Evolutionary conservation across 2,797 vertebrate genomes (phyloP), one percentile per base, ranked within the genome.

Genomic region (Carduelis carduelis): DNA sequence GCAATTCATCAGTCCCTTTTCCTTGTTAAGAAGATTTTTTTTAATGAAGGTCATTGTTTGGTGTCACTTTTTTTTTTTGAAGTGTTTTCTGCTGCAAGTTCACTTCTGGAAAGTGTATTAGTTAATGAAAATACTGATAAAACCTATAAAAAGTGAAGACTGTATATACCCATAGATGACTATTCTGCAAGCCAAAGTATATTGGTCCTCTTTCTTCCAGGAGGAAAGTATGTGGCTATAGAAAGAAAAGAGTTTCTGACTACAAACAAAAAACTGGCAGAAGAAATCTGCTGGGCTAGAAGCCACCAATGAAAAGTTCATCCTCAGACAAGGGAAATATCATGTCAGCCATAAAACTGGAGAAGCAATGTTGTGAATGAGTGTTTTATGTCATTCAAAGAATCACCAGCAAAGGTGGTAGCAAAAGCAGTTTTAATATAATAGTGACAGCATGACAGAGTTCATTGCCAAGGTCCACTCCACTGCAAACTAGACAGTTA

Each of bases 1-100:
- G 26, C 27, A 50, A 27, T 44, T 68, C 30, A 59, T 26, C 24
- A 76, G 8, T 63, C 12, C 6, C 3, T 43, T 59, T 76, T 12
- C 21, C 11, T 7, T 27, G 20, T 8, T 44, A 32, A 11, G 7
- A 26, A 6, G 2, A 5, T 50, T 12, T 78, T 11, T 66, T 24
- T 15, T 5, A 28, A 26, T 34, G 13, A 18, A 37, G 5, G 2
- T 34, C 20, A 34, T 53, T 60, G 7, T 44, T 37, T 46, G 3
- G 1, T 32, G 39, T 8, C 1, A 2, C 9, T 39, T 35, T 46
- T 53, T 46, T 53, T 56, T 8, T 24, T 21, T 2, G 1, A 6
- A 71, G 14, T 18, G 2, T 35, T 84, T 65, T 63, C 75, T 70
- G 3, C 39, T 74, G 8, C 26, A 81, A 64, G 17, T 61, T 5